Evolutionary conservation across 2,113 vertebrate genomes (phyloP), one percentile per base, ranked within the genome.

Genomic region (Phoenicopterus ruber): DNA sequence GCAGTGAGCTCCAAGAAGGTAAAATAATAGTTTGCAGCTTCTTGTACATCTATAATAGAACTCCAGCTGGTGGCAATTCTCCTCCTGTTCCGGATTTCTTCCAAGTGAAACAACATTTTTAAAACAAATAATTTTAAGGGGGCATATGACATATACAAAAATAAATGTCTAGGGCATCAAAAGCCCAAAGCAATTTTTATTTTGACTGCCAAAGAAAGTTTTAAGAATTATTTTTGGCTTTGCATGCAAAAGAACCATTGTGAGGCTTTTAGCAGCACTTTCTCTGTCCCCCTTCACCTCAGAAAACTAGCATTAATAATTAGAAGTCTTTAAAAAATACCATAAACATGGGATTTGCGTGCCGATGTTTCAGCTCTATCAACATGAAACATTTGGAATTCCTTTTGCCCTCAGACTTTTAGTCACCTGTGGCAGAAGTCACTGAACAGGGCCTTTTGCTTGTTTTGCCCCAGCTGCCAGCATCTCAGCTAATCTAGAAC

Each of bases 81-180:
- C 57, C 70, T 84, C 11, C 79, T 90, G 38, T 91, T 78, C 66
- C 32, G 2, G 14, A 13, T 71, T 82, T 95, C 59, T 74, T 95
- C 90, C 88, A 96, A 97, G 72, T 36, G 49, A 97, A 96, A 94
- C 32, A 96, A 70, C 16, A 81, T 82, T 90, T 91, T 88, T 46
- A 65, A 93, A 97, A 62, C 58, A 97, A 95, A 94, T 79, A n/a
- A 88, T 94, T 94, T 83, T 82, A 87, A 81, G 34, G 32, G 17
- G 76, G 2, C 72, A 84, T 84, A 82, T 91, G 83, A 52, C 42
- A 84, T 49, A 73, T 44, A 16, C n/a, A 63, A 86, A 89, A 90
- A 73, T 55, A 85, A 92, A 86, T 55, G 40, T 78, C 78, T 91
- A 67, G 32, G 50, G 44, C 54, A 86, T 59, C 74, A 87, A 91